Evolutionary conservation across 2,888 invertebrate species (phyloP).

Genomic region (Pilophorus perplexus): DNA sequence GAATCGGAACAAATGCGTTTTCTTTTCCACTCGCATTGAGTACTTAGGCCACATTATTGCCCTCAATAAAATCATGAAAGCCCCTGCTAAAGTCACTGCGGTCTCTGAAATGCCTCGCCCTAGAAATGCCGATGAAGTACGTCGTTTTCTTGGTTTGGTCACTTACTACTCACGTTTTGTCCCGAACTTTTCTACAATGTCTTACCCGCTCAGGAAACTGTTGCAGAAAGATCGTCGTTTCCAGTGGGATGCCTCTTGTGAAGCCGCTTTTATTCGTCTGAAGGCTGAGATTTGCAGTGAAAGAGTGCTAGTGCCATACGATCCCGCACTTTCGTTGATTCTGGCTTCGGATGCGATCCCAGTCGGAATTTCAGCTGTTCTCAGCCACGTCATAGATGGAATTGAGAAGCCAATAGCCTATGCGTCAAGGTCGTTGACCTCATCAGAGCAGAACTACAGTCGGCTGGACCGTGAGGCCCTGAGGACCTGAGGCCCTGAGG

Average conservation of each 20-base stretch:
- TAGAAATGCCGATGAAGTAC: constrained; percentile 39
- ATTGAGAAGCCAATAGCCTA: constrained; percentile 7
- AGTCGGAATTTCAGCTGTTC: constrained; percentile 11
- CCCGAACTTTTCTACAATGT: background rate
- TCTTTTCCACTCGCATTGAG: constrained; percentile 11
- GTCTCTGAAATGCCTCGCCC: constrained; percentile 38
- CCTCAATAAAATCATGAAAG: constrained; percentile 30
- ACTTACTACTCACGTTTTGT: constrained; percentile 15
- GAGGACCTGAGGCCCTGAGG: too few relatives aligned
- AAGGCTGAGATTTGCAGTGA: constrained; percentile 42
- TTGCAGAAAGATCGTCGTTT: constrained; percentile 41
- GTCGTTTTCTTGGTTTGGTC: constrained; percentile 6
- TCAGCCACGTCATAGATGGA: constrained; percentile 1
- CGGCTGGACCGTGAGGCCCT: constrained; percentile 43
- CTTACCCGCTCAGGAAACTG: background rate
- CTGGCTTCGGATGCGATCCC: constrained; percentile 45
- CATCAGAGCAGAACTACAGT: constrained; percentile 14
- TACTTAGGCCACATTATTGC: background rate
- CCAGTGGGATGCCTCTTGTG: constrained; percentile 45
- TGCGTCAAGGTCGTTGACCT: background rate
- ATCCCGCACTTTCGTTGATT: constrained; percentile 44
- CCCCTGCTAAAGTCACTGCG: constrained; percentile 42
- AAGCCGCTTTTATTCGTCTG: constrained; percentile 45
- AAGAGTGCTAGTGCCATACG: constrained; percentile 14
- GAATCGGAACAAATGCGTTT: background rate